phyloP scores from a whole-genome alignment of 1,140 invertebrate species.

The Dreissena rostriformis region DNA sequence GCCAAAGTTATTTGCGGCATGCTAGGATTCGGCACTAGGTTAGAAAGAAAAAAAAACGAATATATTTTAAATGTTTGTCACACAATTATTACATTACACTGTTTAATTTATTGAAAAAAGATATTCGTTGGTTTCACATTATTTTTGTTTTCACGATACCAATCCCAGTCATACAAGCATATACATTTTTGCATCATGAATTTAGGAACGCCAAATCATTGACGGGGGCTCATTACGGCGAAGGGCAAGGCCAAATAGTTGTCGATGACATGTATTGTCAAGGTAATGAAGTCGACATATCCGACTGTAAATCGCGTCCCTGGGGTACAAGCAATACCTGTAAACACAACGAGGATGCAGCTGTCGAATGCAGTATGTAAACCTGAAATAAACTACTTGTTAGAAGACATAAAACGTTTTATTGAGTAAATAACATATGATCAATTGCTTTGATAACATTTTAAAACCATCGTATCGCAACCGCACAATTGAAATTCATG shows the following conservation, averaged over 20 bases:
- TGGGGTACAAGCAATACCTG: neutral
- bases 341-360: neutral
- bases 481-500: no score
- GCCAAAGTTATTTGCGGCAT: neutral
- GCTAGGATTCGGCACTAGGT: conserved; percentile 9
- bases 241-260: neutral
- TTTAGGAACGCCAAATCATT: neutral
- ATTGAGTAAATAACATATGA: neutral
- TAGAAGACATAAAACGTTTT: no score
- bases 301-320: conserved; percentile 1
- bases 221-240: neutral
- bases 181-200: no score
- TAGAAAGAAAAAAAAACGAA: no score
- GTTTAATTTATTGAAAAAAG: neutral
- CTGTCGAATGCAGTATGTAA: neutral
- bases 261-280: neutral
- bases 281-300: neutral
- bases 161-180: no score
- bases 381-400: neutral
- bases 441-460: neutral
- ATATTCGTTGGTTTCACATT: no score
- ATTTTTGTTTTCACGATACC: no score
- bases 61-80: neutral
- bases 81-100: neutral
- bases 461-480: neutral